Percentiles rank a stretch among this genome's conserved stretches.
These are phyloP conservation scores for Torymus tubicola DNA, from an alignment of 2,888 invertebrate genomes.

Conservation along the genomic window DNA sequence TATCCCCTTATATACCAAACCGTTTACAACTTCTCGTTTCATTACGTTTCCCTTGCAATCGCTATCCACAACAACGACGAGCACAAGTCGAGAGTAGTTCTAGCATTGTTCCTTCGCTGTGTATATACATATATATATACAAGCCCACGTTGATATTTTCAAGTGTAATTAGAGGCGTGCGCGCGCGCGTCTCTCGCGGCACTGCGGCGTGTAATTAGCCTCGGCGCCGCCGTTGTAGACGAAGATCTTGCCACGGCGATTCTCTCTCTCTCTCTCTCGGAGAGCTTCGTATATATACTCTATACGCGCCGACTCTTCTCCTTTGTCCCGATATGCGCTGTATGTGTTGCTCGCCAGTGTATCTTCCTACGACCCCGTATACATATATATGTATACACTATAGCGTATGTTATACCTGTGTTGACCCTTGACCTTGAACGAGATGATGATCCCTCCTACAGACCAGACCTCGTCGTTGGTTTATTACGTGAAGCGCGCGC, in stretches of 20 bases:
- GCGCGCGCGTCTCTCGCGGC: not conserved
- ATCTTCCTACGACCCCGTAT: not conserved
- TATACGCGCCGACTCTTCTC: too few relatives aligned
- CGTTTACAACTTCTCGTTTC: too few relatives aligned
- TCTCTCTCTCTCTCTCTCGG: slow-evolving; percentile 10
- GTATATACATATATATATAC: too few relatives aligned
- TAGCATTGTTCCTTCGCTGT: slow-evolving; percentile 29
- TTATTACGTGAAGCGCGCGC: not conserved
- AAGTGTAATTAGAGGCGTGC: slow-evolving; percentile 50
- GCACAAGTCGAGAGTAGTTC: too few relatives aligned
- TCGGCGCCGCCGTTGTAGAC: slow-evolving; percentile 37
- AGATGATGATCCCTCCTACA: slow-evolving; percentile 32
- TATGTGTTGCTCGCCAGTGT: not conserved
- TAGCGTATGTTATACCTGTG: not conserved
- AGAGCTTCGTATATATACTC: too few relatives aligned
- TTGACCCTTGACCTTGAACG: slow-evolving; percentile 52
- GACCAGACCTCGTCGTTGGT: not conserved
- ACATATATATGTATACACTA: not conserved
- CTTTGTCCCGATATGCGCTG: too few relatives aligned
- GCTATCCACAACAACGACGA: too few relatives aligned
- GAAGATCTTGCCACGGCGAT: not conserved
- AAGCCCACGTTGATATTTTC: slow-evolving; percentile 23
- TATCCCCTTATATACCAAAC: too few relatives aligned
- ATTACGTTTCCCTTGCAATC: too few relatives aligned
- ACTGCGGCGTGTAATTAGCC: slow-evolving; percentile 45